These are phyloP conservation scores for Premnoplex brunnescens DNA, from an alignment of 2,797 vertebrate species.

Conservation along the genomic window DNA sequence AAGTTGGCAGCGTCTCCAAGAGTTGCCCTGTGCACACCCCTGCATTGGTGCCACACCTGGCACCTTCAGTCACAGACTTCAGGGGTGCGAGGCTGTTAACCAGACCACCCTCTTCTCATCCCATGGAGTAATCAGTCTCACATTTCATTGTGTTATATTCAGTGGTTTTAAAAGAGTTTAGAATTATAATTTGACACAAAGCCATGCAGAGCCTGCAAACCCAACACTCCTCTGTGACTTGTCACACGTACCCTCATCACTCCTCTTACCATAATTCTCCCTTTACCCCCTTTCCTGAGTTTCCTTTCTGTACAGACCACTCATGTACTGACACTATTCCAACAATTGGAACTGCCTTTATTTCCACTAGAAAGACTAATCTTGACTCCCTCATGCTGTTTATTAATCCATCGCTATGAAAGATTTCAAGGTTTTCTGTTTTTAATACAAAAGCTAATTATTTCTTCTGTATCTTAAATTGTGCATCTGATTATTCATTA, in stretches of 20 bases:
- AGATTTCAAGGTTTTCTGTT: background rate
- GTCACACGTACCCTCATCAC: background rate
- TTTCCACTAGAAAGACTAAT: background rate
- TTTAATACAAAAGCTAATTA: background rate
- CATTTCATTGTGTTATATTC: background rate
- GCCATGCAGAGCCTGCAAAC: rapidly evolving
- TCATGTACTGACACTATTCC: background rate
- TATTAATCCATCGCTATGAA: background rate
- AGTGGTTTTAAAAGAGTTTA: background rate
- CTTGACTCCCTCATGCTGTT: background rate
- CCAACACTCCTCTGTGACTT: background rate
- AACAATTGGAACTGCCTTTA: background rate
- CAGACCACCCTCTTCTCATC: background rate
- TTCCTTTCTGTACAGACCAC: background rate
- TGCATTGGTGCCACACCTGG: rapidly evolving
- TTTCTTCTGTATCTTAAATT: background rate
- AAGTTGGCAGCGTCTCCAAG: rapidly evolving
- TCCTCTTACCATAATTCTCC: background rate
- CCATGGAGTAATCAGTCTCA: background rate
- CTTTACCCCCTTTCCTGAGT: background rate
- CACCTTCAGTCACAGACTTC: background rate
- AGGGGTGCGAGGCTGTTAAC: background rate
- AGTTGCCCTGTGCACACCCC: rapidly evolving
- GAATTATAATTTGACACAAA: background rate
- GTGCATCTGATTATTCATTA: background rate